Base-by-base conservation (phyloP, 2,888 invertebrate genomes). In the Himalopsyche japonica region DNA sequence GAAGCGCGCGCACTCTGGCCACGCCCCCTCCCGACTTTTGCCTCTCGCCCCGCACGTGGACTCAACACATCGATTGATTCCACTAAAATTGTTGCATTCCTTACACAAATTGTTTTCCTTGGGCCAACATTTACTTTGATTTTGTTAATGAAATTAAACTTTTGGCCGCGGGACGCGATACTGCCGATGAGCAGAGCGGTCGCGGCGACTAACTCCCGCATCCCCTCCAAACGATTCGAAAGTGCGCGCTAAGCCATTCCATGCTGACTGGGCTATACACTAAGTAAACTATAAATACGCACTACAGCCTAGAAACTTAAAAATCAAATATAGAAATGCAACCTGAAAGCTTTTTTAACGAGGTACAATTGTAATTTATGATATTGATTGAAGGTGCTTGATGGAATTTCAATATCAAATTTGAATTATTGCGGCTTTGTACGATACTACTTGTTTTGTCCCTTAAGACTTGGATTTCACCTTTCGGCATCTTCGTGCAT, bases 1-100 rank as follows among this genome's bases (percentile, higher is more conserved):
- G 80, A 64, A 86, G 87, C 87, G 81, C 86, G 85, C 85, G 85
- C 83, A 84, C 87, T 79, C 83, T 78, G 79, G 78, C 43, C 82
- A 77, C 84, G 81, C 82, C 87, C 81, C 83, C 32, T 82, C 87
- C 86, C 87, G 91, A 91, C 91, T 92, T 91, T 91, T 89, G 89
- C 88, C 88, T 85, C 89, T 89, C 81, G 78, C 79, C 70, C 64
- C 80, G 49, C 70, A 76, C 79, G 30, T 48, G 27, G 32, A 84
- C 57, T 79, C 82, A 37, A 76, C 85, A 79, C 86, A 86, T 86
- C 86, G 86, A 86, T 86, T 86, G 86, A 85, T 86, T 85, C 85
- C 85, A 84, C 85, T 86, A 64, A 82, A 86, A 85, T 86, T 86
- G 86, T 86, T 86, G 86, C 86, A 86, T 86, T 86, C 84, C 85